Percentiles rank a stretch among this genome's conserved stretches.
Conservation (phyloP, 2,113 vertebrate species). For the Chaetura pelagica region DNA sequence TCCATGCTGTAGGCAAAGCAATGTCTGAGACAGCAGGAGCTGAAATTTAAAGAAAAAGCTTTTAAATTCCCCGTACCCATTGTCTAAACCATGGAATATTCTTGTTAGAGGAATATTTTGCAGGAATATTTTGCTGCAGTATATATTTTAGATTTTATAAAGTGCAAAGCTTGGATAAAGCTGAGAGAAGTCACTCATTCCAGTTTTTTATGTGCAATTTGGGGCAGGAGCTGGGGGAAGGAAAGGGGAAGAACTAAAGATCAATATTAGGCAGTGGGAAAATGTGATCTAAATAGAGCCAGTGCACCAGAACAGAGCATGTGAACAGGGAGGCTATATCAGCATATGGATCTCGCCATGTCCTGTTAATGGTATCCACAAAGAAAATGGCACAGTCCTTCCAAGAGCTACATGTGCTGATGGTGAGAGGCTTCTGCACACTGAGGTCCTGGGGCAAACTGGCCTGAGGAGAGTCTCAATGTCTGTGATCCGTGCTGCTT, state of each 20-base stretch:
- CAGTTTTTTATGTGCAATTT: neutral
- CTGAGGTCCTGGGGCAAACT: neutral
- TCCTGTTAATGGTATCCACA: neutral
- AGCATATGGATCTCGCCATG: neutral
- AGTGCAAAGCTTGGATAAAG: neutral
- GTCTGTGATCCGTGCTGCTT: neutral
- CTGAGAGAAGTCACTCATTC: neutral
- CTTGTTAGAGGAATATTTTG: neutral
- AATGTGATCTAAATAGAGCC: neutral
- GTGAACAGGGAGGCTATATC: neutral
- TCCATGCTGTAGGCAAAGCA: neutral
- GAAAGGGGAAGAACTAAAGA: neutral
- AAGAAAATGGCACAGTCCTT: neutral
- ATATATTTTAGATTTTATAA: neutral
- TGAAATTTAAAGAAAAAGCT: neutral
- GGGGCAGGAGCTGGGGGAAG: neutral
- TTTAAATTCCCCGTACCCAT: neutral
- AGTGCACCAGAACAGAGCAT: neutral
- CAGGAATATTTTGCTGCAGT: neutral
- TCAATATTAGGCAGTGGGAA: neutral
- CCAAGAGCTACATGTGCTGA: neutral
- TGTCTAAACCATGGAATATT: neutral
- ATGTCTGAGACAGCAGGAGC: neutral
- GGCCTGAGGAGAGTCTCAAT: neutral
- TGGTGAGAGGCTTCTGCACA: neutral